These are phyloP conservation scores for Meles meles DNA, from an alignment of 2,113 vertebrate species.

Conservation along the genomic window DNA sequence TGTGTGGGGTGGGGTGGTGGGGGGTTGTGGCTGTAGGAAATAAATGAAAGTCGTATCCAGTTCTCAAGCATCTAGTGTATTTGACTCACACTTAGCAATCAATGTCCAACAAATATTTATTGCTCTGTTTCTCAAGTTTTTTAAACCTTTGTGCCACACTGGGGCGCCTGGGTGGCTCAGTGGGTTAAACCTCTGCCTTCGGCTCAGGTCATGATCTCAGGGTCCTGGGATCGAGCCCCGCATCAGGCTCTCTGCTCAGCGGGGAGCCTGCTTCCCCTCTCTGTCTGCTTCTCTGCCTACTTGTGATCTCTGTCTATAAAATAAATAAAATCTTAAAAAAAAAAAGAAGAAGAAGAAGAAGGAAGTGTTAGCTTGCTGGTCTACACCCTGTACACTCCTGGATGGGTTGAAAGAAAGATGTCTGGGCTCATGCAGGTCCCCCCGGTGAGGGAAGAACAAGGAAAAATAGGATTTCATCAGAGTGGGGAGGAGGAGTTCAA, in stretches of 20 bases:
- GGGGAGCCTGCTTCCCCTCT: no score
- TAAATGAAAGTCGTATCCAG: not conserved
- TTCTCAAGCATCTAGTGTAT: not conserved
- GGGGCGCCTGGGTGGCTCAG: no score
- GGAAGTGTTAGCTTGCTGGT: not conserved
- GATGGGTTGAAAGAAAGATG: not conserved
- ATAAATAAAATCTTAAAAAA: no score
- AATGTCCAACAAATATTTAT: not conserved
- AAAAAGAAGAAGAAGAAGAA: no score
- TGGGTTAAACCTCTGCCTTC: no score
- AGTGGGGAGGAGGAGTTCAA: not conserved
- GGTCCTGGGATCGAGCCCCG: no score
- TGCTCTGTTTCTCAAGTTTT: not conserved
- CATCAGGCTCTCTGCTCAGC: no score
- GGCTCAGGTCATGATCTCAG: no score
- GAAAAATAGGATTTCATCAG: not conserved
- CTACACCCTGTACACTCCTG: not conserved
- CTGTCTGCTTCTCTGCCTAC: no score
- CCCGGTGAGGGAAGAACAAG: not conserved
- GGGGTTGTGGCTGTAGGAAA: not conserved
- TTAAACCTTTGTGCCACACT: not conserved
- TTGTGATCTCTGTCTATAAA: no score
- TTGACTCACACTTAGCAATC: not conserved
- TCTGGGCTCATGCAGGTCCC: not conserved
- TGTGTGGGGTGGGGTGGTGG: not conserved